Evolutionary conservation across 1,140 invertebrate genomes (phyloP).

Genomic region (Zaprionus nigranus): DNA sequence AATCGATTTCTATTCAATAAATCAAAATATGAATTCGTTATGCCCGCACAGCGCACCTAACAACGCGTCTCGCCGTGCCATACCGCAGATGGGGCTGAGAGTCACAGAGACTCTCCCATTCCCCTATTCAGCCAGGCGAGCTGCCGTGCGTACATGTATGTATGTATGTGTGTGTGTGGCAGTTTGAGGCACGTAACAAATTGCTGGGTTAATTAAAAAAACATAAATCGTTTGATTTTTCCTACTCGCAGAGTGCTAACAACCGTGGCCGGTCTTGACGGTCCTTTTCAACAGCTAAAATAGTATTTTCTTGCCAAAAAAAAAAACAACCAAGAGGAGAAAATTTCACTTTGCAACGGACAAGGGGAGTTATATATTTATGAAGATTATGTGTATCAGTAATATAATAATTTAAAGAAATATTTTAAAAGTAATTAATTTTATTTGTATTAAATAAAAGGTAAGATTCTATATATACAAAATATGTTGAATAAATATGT

Average conservation of each 20-base stretch:
- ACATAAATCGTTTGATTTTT: conserved; percentile 83
- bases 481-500: no score
- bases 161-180: conserved; percentile 51
- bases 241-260: conserved; percentile 49
- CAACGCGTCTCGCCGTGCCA: conserved; percentile 20
- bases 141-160: not conserved
- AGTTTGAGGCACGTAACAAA: conserved; percentile 84
- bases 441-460: no score
- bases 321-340: conserved; percentile 22
- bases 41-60: conserved; percentile 62
- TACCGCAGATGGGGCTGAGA: conserved; percentile 28
- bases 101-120: conserved; percentile 14
- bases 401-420: no score
- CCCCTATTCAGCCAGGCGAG: not conserved
- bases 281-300: conserved; percentile 69
- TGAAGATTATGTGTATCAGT: not conserved
- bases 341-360: conserved; percentile 50
- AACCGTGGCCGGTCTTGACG: conserved; percentile 60
- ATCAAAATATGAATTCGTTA: conserved; percentile 82
- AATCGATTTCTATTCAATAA: conserved; percentile 84
- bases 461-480: no score
- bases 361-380: not conserved
- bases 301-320: conserved; percentile 47
- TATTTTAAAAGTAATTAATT: no score
- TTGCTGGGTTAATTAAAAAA: conserved; percentile 84